These are phyloP conservation scores for Paedocypris micromegethes DNA, from an alignment of 2,797 vertebrate species.

Conservation along the genomic window DNA sequence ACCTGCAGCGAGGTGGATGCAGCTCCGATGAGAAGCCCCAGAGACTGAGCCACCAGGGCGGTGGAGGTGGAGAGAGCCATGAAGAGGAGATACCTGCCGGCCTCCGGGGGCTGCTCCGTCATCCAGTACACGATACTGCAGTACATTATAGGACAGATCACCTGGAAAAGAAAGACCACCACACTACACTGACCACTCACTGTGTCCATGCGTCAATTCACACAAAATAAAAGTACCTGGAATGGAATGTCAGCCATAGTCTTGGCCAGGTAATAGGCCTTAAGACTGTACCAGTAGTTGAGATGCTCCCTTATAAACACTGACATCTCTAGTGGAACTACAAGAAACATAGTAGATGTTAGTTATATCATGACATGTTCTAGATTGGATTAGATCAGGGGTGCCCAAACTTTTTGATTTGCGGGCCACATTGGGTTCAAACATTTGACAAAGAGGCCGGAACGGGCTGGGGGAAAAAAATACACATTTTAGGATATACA, in stretches of 20 bases:
- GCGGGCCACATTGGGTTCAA: no score
- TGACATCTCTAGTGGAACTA: slow-evolving; percentile 95
- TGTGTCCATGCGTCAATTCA: no score
- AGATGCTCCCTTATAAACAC: slow-evolving; percentile 93
- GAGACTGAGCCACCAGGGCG: slow-evolving; percentile 90
- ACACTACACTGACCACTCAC: no score
- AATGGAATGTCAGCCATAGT: slow-evolving; percentile 96
- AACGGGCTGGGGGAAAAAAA: no score
- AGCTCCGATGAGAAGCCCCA: slow-evolving; percentile 92
- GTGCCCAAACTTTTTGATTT: no score
- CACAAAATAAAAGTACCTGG: slow-evolving; percentile 72
- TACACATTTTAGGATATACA: no score
- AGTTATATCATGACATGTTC: slow-evolving; percentile 7
- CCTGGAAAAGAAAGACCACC: slow-evolving; percentile 59
- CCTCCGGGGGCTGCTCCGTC: slow-evolving; percentile 93
- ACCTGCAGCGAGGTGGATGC: slow-evolving; percentile 96
- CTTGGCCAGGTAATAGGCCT: slow-evolving; percentile 95
- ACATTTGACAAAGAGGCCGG: no score
- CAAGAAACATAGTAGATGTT: slow-evolving; percentile 17
- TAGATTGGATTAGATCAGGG: no score
- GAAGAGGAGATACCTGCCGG: slow-evolving; percentile 85
- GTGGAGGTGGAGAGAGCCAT: slow-evolving; percentile 89
- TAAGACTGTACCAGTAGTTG: slow-evolving; percentile 99
- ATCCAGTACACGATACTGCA: slow-evolving; percentile 99
- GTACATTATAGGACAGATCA: slow-evolving; percentile 90